Evolutionary conservation across 2,113 vertebrate species (phyloP).

Genomic region (Fregata magnificens): DNA sequence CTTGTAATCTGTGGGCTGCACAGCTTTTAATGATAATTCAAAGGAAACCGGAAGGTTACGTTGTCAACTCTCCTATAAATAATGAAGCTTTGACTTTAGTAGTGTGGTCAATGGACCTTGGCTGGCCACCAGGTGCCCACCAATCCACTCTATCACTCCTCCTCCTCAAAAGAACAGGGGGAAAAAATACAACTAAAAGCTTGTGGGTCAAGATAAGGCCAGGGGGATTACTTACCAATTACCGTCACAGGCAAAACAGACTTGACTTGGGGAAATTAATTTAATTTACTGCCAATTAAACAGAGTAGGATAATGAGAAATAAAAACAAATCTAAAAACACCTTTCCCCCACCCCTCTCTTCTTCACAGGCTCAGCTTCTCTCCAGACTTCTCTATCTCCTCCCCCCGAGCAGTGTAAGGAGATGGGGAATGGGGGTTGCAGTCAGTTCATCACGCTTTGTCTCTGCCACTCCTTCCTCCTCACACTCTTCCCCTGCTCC

Average conservation of each 20-base stretch:
- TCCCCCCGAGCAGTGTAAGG: accelerated
- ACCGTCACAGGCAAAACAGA: neutral
- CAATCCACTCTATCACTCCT: neutral
- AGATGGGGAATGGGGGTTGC: neutral
- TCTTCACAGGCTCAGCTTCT: neutral
- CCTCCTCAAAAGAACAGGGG: neutral
- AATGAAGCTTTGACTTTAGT: neutral
- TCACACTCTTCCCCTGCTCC: neutral
- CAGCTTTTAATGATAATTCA: neutral
- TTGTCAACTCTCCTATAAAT: neutral
- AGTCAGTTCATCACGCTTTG: accelerated
- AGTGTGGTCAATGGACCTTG: neutral
- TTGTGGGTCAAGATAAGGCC: neutral
- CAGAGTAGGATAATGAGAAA: neutral
- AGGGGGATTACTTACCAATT: neutral
- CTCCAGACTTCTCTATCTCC: neutral
- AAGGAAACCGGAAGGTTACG: neutral
- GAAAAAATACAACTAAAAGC: neutral
- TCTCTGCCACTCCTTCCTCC: neutral
- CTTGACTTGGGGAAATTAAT: neutral
- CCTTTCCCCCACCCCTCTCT: neutral
- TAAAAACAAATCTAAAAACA: neutral
- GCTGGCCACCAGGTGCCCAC: neutral
- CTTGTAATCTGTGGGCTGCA: neutral
- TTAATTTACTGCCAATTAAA: neutral